Base-by-base conservation (phyloP, 1,140 invertebrate species). In the Nomia melanderi region DNA sequence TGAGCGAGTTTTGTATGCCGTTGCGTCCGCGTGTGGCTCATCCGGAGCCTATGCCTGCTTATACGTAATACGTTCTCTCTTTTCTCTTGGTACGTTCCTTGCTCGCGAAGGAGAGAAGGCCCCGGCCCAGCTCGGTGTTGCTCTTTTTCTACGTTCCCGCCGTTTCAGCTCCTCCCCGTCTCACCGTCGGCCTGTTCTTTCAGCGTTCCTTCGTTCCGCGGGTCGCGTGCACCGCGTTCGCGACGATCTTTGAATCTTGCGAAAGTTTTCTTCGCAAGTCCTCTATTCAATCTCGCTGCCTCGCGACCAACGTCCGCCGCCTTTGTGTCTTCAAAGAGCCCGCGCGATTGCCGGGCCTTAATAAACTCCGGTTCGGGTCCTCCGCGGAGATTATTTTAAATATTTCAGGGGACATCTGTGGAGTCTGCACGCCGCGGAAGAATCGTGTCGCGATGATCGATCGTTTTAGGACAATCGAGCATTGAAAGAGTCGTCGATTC, bases 1-100 rank as follows among this genome's bases (percentile, higher is more conserved):
- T 92, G 91, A 92, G 89, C 88, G 91, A 92, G 91, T 91, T 92
- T 91, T 91, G 90, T 92, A 92, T 91, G 88, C 86, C 84, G 84
- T 88, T 84, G 82, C 79, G 81, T 79, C 86, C 87, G 87, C 87
- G 89, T 86, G 80, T 85, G 88, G 82, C 86, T 90, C 87, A 90
- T 90, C 86, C 88, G 85, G 77, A 75, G 86, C 84, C 86, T 79
- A 84, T 86, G 85, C 78, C 78, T 65, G 72, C 73, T 85, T 84
- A 84, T 84, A 83, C 73, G 77, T 81, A 82, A 83, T 81, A 81
- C 74, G 76, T 79, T 77, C 77, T 83, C 77, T 84, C 79, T 81
- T 84, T 79, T 80, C 78, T 86, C 81, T 77, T 78, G 67, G 36
- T 78, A 74, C 64, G 73, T 82, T 80, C 65, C 79, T 60, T 63